Base-by-base conservation (phyloP, 2,888 invertebrate genomes). In the Muschampia plurimacula region DNA sequence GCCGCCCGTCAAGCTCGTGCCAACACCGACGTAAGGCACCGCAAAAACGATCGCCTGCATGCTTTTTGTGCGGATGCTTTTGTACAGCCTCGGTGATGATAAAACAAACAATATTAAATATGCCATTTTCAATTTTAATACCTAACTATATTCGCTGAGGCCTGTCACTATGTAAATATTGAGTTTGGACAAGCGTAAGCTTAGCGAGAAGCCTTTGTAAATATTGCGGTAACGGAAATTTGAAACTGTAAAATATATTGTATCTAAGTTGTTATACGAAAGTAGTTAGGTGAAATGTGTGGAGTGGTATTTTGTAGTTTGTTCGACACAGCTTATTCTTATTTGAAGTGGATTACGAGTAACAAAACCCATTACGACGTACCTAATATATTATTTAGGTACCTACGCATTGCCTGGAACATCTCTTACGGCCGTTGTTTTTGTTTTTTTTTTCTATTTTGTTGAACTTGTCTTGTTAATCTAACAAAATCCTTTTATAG, bases 1-100 rank as follows among this genome's bases (percentile, higher is more conserved):
- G 88, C 96, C 96, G 87, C 97, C 97, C 84, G 96, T 97, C 92
- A 97, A 96, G 95, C 95, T 97, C 95, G 96, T 96, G 91, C 95
- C 96, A 83, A 96, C 96, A 86, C 96, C 96, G 86, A 95, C 95
- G 96, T 96, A 96, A 96, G 96, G 93, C 89, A 87, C 83, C 83
- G 86, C 77, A 82, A 81, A 79, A 81, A 79, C 85, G 87, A 86
- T 83, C 86, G 88, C 88, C 88, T 90, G 93, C 93, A 93, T 93
- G 93, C 92, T 92, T 90, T 89, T 88, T 92, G 88, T 91, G 90
- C 90, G 86, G 89, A 90, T 83, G 85, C 83, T 83, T 52, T 83
- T 87, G 84, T 83, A 81, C 82, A 82, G 85, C 86, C 87, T 83
- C 80, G 80, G 86, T 73, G 72, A 69, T 73, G 69, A 69, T 59